Evolutionary conservation across 2,888 invertebrate genomes (phyloP), one percentile per base, ranked within the genome.

Genomic region (Onchidella celtica): DNA sequence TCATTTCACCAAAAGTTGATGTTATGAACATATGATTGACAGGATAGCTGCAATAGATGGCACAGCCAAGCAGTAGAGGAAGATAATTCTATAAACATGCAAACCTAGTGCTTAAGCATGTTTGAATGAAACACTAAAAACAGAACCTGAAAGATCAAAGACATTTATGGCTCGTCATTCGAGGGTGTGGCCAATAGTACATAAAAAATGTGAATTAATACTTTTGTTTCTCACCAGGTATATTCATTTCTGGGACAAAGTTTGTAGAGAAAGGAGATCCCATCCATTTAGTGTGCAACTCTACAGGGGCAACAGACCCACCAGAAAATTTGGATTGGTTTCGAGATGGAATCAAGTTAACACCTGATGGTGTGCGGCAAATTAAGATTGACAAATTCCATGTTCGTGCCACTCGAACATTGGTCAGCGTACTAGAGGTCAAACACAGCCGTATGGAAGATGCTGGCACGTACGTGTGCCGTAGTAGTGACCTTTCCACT

Each of bases 291-390:
- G 83, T 86, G 47, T 90, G 90, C 83, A 90, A 90, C 81, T 88
- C 89, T 34, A 86, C 90, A 1, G 89, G 89, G 1, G 81, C 85
- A 24, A n/a, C 70, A 14, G 87, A 86, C 9, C 88, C 90, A 0
- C 90, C 90, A 0, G 86, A 87, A 34, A 86, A 89, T 59, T 79
- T 90, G 32, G 85, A 86, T 72, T 90, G 90, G 90, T 90, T 88
- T 85, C 89, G 87, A 75, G 85, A 89, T 77, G 89, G 89, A 3
- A 79, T 85, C 57, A 86, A 86, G 80, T 79, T 90, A 32, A 83
- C 86, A 17, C 87, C 90, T 6, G 88, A 90, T 80, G 85, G 86
- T 2, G 55, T 84, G 68, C 84, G 84, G 32, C 86, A 89, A 24
- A 85, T 90, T 68, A 84, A 86, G 59, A 89, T 90, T 32, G 87